These are phyloP conservation scores for Patagioenas fasciata DNA, from an alignment of 2,113 vertebrate species.

Conservation along the genomic window DNA sequence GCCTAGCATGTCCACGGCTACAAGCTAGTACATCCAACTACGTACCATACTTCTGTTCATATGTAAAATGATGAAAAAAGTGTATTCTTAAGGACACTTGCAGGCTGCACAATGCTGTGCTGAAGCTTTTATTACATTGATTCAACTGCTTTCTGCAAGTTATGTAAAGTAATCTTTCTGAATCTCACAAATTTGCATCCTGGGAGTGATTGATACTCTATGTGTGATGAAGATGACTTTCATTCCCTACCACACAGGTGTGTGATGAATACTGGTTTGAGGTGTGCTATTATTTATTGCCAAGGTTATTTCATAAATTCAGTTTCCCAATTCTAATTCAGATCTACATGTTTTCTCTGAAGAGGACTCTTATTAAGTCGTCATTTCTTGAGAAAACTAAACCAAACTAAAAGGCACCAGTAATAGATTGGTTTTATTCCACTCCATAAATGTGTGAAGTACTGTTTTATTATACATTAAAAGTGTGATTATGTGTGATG, in stretches of 20 bases:
- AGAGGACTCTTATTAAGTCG: slow-evolving; percentile 36
- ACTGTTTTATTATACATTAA: slow-evolving; percentile 45
- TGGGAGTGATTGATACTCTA: slow-evolving; percentile 59
- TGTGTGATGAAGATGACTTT: slow-evolving; percentile 54
- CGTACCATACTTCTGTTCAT: background rate
- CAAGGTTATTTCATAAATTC: slow-evolving; percentile 69
- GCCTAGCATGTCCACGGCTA: background rate
- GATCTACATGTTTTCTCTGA: slow-evolving; percentile 7
- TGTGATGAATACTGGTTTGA: slow-evolving; percentile 52
- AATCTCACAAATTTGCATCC: slow-evolving; percentile 70
- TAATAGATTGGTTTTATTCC: background rate
- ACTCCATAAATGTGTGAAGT: background rate
- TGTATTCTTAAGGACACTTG: background rate
- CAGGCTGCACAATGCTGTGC: slow-evolving; percentile 3
- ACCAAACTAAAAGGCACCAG: slow-evolving; percentile 28
- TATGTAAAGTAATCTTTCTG: slow-evolving; percentile 57
- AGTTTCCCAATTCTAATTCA: slow-evolving; percentile 57
- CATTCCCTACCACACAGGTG: slow-evolving; percentile 43
- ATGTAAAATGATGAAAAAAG: background rate
- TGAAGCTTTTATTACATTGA: slow-evolving; percentile 56
- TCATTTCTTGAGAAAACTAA: slow-evolving; percentile 40
- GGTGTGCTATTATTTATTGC: slow-evolving; percentile 69
- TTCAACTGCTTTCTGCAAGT: slow-evolving; percentile 55
- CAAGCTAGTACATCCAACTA: background rate
- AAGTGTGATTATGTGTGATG: slow-evolving; percentile 19